Evolutionary conservation across 2,888 invertebrate genomes (phyloP).

Genomic region (Conistra vaccinii): DNA sequence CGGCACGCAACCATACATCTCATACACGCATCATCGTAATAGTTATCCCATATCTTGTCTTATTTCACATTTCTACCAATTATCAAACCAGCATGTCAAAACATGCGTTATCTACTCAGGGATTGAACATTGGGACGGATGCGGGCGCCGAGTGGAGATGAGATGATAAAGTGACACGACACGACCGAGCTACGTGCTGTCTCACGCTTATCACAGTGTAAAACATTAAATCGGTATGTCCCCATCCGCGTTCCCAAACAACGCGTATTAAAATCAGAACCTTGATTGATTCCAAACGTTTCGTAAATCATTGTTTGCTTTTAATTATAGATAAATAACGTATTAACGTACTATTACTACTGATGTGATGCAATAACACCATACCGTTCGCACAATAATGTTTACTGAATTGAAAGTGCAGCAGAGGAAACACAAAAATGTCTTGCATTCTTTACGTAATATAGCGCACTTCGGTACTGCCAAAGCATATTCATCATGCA

Average conservation of each 20-base stretch:
- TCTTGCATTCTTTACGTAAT: slow-evolving; percentile 72
- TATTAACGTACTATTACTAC: slow-evolving; percentile 5
- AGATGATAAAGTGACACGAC: slow-evolving; percentile 72
- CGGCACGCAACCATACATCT: slow-evolving; percentile 64
- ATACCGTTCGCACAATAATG: slow-evolving; percentile 24
- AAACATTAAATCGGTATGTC: slow-evolving; percentile 57
- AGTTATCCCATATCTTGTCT: slow-evolving; percentile 64
- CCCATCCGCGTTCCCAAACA: slow-evolving; percentile 28
- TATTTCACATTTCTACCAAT: slow-evolving; percentile 50
- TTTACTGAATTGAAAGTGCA: slow-evolving; percentile 64
- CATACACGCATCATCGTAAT: slow-evolving; percentile 54
- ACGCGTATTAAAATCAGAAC: slow-evolving; percentile 16
- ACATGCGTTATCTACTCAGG: slow-evolving; percentile 65
- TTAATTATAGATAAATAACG: slow-evolving; percentile 27
- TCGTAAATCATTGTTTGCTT: slow-evolving; percentile 26
- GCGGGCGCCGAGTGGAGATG: slow-evolving; percentile 69
- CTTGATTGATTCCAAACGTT: slow-evolving; percentile 37
- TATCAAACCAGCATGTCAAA: slow-evolving; percentile 50
- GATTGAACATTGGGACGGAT: slow-evolving; percentile 63
- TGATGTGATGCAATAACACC: slow-evolving; percentile 23
- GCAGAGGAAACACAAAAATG: slow-evolving; percentile 72
- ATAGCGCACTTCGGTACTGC: slow-evolving; percentile 49
- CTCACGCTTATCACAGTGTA: slow-evolving; percentile 77
- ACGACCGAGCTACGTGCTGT: slow-evolving; percentile 76
- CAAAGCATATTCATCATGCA: slow-evolving; percentile 45